Conservation (phyloP, 2,888 invertebrate genomes). For the Erebia ligea region DNA sequence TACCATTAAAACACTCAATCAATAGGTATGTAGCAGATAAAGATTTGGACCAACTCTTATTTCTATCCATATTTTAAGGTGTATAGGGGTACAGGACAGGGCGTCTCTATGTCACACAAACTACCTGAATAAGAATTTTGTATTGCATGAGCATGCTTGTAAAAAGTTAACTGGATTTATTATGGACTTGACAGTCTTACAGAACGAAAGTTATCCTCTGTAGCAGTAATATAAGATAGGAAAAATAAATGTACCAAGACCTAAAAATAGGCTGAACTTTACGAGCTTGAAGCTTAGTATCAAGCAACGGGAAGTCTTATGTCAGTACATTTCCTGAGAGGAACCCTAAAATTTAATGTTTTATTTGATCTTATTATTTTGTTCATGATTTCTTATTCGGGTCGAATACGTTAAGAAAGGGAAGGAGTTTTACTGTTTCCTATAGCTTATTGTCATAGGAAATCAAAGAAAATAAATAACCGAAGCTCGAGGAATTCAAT, state of each 20-base stretch:
- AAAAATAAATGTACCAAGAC: neutral
- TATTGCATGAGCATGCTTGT: too few species aligned
- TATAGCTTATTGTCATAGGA: conserved; percentile 38
- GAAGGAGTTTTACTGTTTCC: conserved; percentile 38
- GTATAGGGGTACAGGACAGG: too few species aligned
- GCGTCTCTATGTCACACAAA: too few species aligned
- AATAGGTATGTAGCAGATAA: too few species aligned
- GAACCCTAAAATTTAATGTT: conserved; percentile 26
- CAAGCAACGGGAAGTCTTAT: neutral
- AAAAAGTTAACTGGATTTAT: too few species aligned
- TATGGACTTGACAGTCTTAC: too few species aligned
- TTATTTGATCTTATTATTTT: conserved; percentile 35
- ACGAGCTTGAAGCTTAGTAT: neutral
- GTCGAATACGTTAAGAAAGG: conserved; percentile 37
- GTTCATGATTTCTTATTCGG: conserved; percentile 37
- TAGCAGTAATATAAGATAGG: too few species aligned
- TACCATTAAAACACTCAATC: too few species aligned
- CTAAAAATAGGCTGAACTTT: neutral
- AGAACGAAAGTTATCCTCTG: too few species aligned
- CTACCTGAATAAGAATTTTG: too few species aligned
- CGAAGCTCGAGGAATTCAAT: conserved; percentile 34
- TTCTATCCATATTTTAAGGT: too few species aligned
- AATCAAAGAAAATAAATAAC: conserved; percentile 39
- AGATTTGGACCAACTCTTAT: too few species aligned
- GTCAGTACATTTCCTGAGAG: conserved; percentile 13